Percentiles rank a stretch among this genome's conserved stretches.
Conservation (phyloP, 1,140 invertebrate genomes). For the Macrosteles quadrilineatus region DNA sequence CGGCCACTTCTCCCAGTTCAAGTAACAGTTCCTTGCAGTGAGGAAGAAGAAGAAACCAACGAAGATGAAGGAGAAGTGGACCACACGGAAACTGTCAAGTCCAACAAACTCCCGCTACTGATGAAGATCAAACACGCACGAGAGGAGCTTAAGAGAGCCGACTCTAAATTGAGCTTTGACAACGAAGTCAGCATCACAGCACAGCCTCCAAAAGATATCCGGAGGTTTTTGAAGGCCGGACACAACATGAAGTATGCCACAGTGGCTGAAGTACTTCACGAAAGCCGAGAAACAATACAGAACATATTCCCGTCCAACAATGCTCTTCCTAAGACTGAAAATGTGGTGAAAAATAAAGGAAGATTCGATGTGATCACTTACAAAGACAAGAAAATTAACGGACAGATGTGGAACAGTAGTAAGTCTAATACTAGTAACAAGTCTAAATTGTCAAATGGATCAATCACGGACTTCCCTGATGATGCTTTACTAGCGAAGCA, state of each 20-base stretch:
- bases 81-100: slow-evolving; percentile 32
- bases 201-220: slow-evolving; percentile 31
- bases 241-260: slow-evolving; percentile 75
- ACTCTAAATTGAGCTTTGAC: slow-evolving; percentile 44
- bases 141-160: slow-evolving; percentile 46
- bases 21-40: slow-evolving; percentile 56
- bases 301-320: slow-evolving; percentile 12
- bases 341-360: slow-evolving; percentile 16
- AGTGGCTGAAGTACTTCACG: slow-evolving; percentile 67
- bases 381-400: slow-evolving; percentile 9
- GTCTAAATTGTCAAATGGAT: neutral
- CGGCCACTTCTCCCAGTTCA: slow-evolving; percentile 70
- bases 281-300: slow-evolving; percentile 59
- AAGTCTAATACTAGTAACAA: neutral
- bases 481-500: slow-evolving; percentile 11
- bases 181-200: slow-evolving; percentile 39
- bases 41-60: slow-evolving; percentile 50
- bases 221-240: slow-evolving; percentile 58
- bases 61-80: slow-evolving; percentile 44
- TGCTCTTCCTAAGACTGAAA: neutral
- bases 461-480: slow-evolving; percentile 3
- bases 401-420: slow-evolving; percentile 2
- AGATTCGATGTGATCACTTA: slow-evolving; percentile 23
- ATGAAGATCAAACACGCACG: slow-evolving; percentile 53
- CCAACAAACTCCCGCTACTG: slow-evolving; percentile 48